A percentile compares a stretch with the other conserved stretches of the same genome.
phyloP scores from a whole-genome alignment of 37 sponge, comb jelly and placozoan genomes.

The Cliona cf. orientalis region DNA sequence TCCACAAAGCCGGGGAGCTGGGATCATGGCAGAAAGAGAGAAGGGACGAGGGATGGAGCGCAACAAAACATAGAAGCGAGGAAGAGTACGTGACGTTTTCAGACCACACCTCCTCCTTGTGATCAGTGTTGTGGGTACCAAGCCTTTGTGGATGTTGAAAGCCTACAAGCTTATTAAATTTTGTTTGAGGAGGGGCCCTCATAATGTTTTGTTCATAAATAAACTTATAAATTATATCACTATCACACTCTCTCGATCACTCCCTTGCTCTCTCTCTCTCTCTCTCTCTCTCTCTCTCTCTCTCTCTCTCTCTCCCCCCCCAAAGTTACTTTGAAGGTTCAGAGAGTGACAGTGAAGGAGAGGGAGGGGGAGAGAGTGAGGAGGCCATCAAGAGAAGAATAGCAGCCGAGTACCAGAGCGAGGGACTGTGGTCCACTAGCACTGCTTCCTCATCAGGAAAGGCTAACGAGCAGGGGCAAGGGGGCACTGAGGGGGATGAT shows the following conservation, averaged over 20 bases:
- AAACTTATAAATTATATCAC: background rate
- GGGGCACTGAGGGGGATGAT: slow-evolving; percentile 7
- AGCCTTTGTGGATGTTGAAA: no score
- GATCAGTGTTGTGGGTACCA: no score
- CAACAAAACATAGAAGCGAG: slow-evolving; percentile 26
- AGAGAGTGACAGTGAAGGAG: slow-evolving; percentile 34
- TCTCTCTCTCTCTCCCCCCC: slow-evolving; percentile 24
- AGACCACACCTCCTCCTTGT: no score
- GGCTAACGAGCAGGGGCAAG: background rate
- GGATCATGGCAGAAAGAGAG: background rate
- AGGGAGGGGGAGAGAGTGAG: slow-evolving; percentile 32
- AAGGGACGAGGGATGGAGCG: background rate
- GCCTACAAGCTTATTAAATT: no score
- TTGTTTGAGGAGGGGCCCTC: no score
- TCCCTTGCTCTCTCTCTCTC: slow-evolving; percentile 29
- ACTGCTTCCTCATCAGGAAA: no score
- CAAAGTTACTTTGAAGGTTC: slow-evolving; percentile 38
- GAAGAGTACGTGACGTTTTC: slow-evolving; percentile 60
- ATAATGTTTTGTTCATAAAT: no score
- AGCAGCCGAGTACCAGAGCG: slow-evolving; percentile 14
- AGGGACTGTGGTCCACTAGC: no score
- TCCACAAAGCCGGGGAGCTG: slow-evolving; percentile 17
- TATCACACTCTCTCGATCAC: background rate
- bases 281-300: slow-evolving; percentile 40
- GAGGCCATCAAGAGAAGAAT: slow-evolving; percentile 14